Percentiles rank a stretch among this genome's conserved stretches.
These are phyloP conservation scores for Lasioglossum leucozonium DNA, from an alignment of 2,888 invertebrate species.

Conservation along the genomic window DNA sequence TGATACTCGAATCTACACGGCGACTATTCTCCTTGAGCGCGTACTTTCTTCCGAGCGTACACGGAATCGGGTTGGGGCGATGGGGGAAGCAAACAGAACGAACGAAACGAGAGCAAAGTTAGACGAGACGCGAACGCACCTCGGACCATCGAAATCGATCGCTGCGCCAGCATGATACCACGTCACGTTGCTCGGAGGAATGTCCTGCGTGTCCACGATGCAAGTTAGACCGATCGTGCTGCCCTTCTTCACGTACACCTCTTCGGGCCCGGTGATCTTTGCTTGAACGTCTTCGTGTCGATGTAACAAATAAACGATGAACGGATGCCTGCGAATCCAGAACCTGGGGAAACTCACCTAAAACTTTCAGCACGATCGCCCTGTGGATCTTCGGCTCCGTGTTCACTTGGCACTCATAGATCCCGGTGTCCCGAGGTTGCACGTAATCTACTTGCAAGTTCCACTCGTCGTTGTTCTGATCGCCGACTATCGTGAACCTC, in stretches of 20 bases:
- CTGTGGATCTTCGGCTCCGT: conserved; percentile 95
- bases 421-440: conserved; percentile 86
- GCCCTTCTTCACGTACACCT: conserved; percentile 85
- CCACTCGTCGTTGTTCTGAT: conserved; percentile 89
- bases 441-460: conserved; percentile 86
- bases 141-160: conserved; percentile 92
- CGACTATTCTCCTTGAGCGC: background rate
- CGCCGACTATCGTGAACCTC: conserved; percentile 88
- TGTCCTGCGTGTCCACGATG: conserved; percentile 86
- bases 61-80: background rate
- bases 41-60: background rate
- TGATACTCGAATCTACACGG: background rate
- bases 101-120: background rate
- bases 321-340: background rate
- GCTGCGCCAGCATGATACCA: conserved; percentile 93
- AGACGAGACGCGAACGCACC: conserved; percentile 63
- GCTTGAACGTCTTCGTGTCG: conserved; percentile 84
- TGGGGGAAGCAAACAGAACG: background rate
- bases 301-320: background rate
- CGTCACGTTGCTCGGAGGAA: conserved; percentile 90
- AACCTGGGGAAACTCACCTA: conserved; percentile 87
- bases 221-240: conserved; percentile 86
- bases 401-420: conserved; percentile 95
- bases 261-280: conserved; percentile 85
- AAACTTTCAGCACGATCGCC: conserved; percentile 91